Conservation (phyloP, 2,113 vertebrate genomes). For the Potamarius usumacintae region DNA sequence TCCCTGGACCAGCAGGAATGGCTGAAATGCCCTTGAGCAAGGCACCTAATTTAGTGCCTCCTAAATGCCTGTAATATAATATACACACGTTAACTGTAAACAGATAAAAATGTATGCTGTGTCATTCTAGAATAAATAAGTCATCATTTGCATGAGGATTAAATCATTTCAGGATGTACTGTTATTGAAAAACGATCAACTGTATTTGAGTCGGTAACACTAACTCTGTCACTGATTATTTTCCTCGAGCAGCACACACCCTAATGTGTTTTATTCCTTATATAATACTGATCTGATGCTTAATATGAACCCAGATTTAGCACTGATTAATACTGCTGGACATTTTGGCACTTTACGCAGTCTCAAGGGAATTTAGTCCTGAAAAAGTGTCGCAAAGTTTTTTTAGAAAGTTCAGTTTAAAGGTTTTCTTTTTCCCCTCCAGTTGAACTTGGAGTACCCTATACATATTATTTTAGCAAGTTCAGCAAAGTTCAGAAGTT, state of each 20-base stretch:
- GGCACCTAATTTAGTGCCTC: too few relatives aligned
- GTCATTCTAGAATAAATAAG: background rate
- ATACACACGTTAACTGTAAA: background rate
- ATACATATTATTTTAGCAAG: background rate
- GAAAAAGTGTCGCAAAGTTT: background rate
- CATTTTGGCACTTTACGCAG: background rate
- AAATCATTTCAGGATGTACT: background rate
- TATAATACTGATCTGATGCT: background rate
- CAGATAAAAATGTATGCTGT: background rate
- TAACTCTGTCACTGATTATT: background rate
- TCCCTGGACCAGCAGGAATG: too few relatives aligned
- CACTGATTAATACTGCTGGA: background rate
- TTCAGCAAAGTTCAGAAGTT: background rate
- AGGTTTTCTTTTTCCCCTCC: background rate
- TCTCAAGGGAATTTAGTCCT: background rate
- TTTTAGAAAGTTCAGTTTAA: background rate
- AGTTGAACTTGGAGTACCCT: background rate
- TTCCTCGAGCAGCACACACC: background rate
- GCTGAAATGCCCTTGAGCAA: too few relatives aligned
- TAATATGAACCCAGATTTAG: background rate
- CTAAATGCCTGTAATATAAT: too few relatives aligned
- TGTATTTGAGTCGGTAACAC: background rate
- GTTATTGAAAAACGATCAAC: background rate
- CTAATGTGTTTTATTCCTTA: background rate
- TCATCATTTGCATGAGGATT: background rate